Evolutionary conservation across 2,888 invertebrate genomes (phyloP).

Genomic region (Melieria picta): DNA sequence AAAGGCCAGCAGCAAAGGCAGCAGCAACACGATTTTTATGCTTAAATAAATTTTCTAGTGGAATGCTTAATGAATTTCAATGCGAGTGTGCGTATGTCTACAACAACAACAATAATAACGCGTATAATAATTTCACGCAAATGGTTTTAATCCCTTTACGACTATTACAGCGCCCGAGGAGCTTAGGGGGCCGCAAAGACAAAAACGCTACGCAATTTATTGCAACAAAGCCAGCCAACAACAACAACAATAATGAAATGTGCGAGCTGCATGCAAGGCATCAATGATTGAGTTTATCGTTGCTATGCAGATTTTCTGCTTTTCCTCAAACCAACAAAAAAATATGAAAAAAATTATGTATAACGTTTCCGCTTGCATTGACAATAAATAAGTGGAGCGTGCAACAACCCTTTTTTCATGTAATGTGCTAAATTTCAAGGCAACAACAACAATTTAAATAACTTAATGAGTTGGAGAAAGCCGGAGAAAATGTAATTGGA

Average conservation of each 20-base stretch:
- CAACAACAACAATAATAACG: too few relatives aligned
- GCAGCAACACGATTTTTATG: slow-evolving; percentile 24
- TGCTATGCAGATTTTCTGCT: not conserved
- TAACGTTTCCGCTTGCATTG: not conserved
- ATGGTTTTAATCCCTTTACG: too few relatives aligned
- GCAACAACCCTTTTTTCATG: not conserved
- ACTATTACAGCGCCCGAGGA: too few relatives aligned
- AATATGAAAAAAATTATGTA: not conserved
- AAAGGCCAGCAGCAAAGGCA: too few relatives aligned
- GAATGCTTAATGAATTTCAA: slow-evolving; percentile 26
- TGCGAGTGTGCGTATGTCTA: too few relatives aligned
- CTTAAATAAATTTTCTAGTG: slow-evolving; percentile 37
- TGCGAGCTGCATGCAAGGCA: not conserved
- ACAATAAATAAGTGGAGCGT: not conserved
- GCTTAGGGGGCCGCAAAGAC: too few relatives aligned
- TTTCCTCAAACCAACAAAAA: too few relatives aligned
- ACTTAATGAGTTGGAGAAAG: not conserved
- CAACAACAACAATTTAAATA: not conserved
- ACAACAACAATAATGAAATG: too few relatives aligned
- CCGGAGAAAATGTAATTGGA: not conserved
- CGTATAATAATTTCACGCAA: too few relatives aligned
- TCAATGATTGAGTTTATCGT: not conserved
- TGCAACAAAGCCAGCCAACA: too few relatives aligned
- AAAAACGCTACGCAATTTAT: too few relatives aligned
- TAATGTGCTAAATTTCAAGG: not conserved